Conservation (phyloP, 37 sponge, comb jelly and placozoan genomes). For the Chondrosia reniformis region DNA sequence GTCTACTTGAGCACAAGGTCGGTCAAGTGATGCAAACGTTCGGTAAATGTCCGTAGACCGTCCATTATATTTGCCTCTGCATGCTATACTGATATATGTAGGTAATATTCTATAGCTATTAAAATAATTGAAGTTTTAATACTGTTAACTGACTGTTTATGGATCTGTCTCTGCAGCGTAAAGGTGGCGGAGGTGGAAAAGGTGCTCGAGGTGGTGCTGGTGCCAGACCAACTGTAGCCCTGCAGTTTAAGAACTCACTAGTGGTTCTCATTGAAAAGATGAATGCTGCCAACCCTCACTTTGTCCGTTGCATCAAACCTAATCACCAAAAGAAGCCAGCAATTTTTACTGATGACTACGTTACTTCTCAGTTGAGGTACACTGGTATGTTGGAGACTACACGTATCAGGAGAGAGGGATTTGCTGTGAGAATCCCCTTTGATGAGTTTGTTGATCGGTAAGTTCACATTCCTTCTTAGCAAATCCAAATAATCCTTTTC, state of each 20-base stretch:
- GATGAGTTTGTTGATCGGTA: constrained; percentile 57
- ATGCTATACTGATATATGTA: too few relatives aligned
- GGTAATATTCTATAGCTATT: too few relatives aligned
- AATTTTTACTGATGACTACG: constrained; percentile 36
- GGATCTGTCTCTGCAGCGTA: not conserved
- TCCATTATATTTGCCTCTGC: too few relatives aligned
- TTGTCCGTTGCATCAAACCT: constrained; percentile 82
- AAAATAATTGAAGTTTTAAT: too few relatives aligned
- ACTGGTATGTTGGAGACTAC: constrained; percentile 83
- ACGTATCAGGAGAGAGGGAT: constrained; percentile 78
- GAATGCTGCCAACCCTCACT: constrained; percentile 67
- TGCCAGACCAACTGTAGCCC: constrained; percentile 52
- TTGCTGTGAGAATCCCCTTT: constrained; percentile 59
- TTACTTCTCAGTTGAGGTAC: constrained; percentile 53
- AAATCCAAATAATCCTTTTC: not conserved
- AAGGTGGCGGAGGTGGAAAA: not conserved
- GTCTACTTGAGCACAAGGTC: too few relatives aligned
- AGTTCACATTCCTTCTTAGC: not conserved
- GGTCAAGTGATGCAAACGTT: too few relatives aligned
- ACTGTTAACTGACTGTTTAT: not conserved
- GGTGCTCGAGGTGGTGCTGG: constrained; percentile 1
- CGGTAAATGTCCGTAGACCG: too few relatives aligned
- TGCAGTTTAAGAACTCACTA: constrained; percentile 83
- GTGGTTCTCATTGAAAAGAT: constrained; percentile 79
- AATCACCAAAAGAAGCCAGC: constrained; percentile 51